Evolutionary conservation across 1,140 invertebrate species (phyloP).

Genomic region (Ips nitidus): DNA sequence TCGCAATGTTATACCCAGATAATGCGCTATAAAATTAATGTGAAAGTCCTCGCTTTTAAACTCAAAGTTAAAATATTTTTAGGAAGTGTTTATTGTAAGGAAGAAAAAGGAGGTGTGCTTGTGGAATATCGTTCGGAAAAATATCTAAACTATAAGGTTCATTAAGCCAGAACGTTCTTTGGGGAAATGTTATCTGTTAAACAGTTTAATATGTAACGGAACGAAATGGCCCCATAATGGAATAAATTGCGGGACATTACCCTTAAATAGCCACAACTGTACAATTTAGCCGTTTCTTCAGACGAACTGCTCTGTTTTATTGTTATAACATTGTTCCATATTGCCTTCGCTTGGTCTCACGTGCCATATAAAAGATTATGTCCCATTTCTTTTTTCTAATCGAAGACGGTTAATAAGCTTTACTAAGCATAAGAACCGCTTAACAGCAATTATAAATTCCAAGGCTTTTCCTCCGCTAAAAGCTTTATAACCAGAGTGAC

Average conservation of each 20-base stretch:
- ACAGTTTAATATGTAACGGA: constrained; percentile 37
- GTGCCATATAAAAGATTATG: constrained; percentile 29
- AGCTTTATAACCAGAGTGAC: background rate
- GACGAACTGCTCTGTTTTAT: constrained; percentile 41
- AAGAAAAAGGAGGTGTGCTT: background rate
- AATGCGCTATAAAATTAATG: constrained; percentile 1
- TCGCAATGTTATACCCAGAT: constrained; percentile 8
- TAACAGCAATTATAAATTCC: too few relatives aligned
- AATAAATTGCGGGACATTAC: constrained; percentile 42
- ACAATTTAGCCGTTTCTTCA: constrained; percentile 42
- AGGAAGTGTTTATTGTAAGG: too few relatives aligned
- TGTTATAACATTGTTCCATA: constrained; percentile 42
- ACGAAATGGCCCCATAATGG: constrained; percentile 38
- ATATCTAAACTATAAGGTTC: constrained; percentile 23
- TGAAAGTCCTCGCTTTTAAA: too few relatives aligned
- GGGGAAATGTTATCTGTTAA: constrained; percentile 37
- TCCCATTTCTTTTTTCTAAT: constrained; percentile 1
- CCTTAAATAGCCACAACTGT: constrained; percentile 42
- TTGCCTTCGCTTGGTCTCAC: constrained; percentile 34
- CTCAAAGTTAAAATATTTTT: too few relatives aligned
- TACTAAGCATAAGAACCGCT: too few relatives aligned
- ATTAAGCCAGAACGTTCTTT: constrained; percentile 21
- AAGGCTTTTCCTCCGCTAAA: background rate
- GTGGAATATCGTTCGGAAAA: constrained; percentile 13
- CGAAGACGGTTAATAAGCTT: background rate